Percentiles rank a stretch among this genome's conserved stretches.
phyloP scores from a whole-genome alignment of 2,113 vertebrate genomes.

The Sinocyclocheilus anophthalmus region DNA sequence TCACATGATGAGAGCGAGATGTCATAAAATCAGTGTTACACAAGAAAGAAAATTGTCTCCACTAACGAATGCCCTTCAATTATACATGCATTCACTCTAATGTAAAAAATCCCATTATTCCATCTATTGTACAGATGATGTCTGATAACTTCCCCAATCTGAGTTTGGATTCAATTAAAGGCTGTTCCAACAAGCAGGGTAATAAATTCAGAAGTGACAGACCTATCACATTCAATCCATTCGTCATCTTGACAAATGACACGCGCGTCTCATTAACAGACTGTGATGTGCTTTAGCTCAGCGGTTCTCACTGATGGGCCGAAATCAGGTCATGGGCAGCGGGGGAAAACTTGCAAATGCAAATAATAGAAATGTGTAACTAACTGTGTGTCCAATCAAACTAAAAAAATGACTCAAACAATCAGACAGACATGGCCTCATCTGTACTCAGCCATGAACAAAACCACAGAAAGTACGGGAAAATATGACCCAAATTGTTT shows the following conservation, averaged over 20 bases:
- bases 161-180: slow-evolving; percentile 11
- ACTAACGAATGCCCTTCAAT: background rate
- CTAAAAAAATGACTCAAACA: too few species aligned
- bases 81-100: background rate
- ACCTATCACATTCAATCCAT: background rate
- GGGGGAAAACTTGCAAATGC: background rate
- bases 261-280: background rate
- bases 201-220: slow-evolving; percentile 22
- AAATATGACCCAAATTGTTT: background rate
- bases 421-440: too few species aligned
- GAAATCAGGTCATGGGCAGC: background rate
- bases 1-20: background rate
- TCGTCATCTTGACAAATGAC: slow-evolving; percentile 12
- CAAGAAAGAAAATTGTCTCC: background rate
- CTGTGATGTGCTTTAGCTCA: background rate
- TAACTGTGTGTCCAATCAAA: background rate
- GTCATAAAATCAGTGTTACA: background rate
- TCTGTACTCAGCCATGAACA: too few species aligned
- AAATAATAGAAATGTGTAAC: background rate
- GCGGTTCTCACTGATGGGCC: background rate
- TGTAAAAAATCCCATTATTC: background rate
- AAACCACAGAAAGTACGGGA: too few species aligned
- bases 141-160: background rate
- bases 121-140: background rate
- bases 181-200: background rate